A percentile compares a stretch with the other conserved stretches of the same genome.
These are phyloP conservation scores for Drosophila pandora DNA, from an alignment of 1,140 invertebrate genomes.

Conservation along the genomic window DNA sequence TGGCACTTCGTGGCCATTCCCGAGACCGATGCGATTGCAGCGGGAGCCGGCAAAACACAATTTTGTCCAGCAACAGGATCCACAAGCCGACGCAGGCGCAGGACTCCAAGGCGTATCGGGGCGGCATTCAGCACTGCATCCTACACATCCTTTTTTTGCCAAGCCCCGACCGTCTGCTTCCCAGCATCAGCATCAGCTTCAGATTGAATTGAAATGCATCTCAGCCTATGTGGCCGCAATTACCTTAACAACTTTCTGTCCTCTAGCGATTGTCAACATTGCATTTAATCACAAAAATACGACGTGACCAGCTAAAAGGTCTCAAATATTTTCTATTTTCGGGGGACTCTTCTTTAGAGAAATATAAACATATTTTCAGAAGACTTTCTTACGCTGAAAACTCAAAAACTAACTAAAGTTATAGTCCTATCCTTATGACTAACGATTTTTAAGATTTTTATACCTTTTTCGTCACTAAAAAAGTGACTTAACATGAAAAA, in stretches of 20 bases:
- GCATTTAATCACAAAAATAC: slow-evolving; percentile 71
- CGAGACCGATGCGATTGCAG: slow-evolving; percentile 24
- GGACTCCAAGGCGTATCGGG: slow-evolving; percentile 41
- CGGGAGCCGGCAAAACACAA: slow-evolving; percentile 48
- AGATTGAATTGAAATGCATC: slow-evolving; percentile 67
- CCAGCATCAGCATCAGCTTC: background rate
- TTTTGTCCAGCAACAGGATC: slow-evolving; percentile 53
- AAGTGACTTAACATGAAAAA: background rate
- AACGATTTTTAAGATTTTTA: too few relatives aligned
- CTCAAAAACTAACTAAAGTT: slow-evolving; percentile 1
- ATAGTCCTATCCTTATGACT: too few relatives aligned
- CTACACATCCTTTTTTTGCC: background rate
- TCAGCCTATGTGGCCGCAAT: slow-evolving; percentile 65
- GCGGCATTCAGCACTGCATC: slow-evolving; percentile 56
- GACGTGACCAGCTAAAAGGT: slow-evolving; percentile 39
- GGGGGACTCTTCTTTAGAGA: background rate
- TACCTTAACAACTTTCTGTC: slow-evolving; percentile 69
- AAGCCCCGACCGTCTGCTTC: background rate
- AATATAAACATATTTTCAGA: slow-evolving; percentile 33
- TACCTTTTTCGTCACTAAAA: too few relatives aligned
- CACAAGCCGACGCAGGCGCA: slow-evolving; percentile 71
- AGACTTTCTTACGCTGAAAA: slow-evolving; percentile 24
- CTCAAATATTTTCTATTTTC: background rate
- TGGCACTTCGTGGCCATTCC: slow-evolving; percentile 8
- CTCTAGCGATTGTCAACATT: slow-evolving; percentile 64